Evolutionary conservation across 2,797 vertebrate species (phyloP), one percentile per base, ranked within the genome.

Genomic region (Gadopsis bispinosus): DNA sequence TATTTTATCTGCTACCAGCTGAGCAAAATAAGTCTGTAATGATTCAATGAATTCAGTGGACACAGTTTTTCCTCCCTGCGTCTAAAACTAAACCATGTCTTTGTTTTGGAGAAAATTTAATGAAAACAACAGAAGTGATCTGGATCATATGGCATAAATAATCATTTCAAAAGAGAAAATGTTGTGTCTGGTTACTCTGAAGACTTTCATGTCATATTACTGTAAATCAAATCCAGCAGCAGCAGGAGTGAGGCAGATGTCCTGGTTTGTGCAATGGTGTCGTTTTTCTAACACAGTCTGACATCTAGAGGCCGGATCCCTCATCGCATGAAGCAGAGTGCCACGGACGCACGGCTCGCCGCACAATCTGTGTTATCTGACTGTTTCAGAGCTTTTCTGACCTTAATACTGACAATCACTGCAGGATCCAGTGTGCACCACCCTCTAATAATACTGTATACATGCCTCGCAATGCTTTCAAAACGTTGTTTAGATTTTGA

Each of bases 291-390:
- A 81, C 69, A 33, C 66, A 85, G 77, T 53, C 70, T 85, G 90
- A 87, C 92, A 87, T 80, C 93, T 92, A 89, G 90, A 88, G 92
- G 90, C 69, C 1, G 41, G 51, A 75, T 62, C 53, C 10, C 55
- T 82, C 81, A 81, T 88, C 75, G 69, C 88, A 85, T 10, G 39
- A 11, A 39, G 37, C 45, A 4, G 33, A 39, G 11, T 14, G 11
- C 5, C 47, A 4, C 1, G 5, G 20, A 54, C 19, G 4, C 0
- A 4, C 20, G n/a, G 12, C 1, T 54, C 1, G 33, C n/a, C n/a
- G 11, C 39, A 12, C 12, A 12, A 10, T 67, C n/a, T 13, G 26
- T 19, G 13, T 45, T 35, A 41, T 41, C 39, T 19, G 19, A 58
- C 7, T 65, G 65, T 69, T 74, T 45, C 48, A 26, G 47, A 75